These are phyloP conservation scores for Argya squamiceps DNA, from an alignment of 2,797 vertebrate species.

Conservation along the genomic window DNA sequence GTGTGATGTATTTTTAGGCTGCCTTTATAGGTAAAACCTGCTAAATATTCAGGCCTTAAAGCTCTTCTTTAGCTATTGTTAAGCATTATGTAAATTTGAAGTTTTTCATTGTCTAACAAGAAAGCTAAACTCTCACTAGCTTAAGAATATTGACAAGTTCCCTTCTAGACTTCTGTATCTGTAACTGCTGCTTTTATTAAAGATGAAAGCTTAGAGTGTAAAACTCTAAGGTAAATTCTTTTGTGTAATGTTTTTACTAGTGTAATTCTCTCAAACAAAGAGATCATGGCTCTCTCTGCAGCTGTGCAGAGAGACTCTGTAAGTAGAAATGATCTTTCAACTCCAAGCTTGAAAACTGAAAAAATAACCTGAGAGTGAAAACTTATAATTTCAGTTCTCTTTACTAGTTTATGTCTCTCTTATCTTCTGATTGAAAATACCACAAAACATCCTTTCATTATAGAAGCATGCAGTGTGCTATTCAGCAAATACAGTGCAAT, in stretches of 20 bases:
- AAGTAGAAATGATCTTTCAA: not conserved
- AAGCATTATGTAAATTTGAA: not conserved
- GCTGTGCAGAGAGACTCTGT: not conserved
- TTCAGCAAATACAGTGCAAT: slow-evolving; percentile 20
- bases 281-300: not conserved
- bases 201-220: not conserved
- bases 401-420: not conserved
- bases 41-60: not conserved
- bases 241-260: not conserved
- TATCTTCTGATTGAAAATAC: not conserved
- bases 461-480: not conserved
- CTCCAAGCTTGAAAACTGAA: not conserved
- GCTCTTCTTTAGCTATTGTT: not conserved
- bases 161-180: not conserved
- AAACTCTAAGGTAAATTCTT: not conserved
- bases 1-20: not conserved
- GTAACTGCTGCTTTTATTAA: not conserved
- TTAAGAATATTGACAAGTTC: not conserved
- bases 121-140: not conserved
- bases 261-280: not conserved
- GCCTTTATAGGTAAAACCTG: not conserved
- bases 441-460: not conserved
- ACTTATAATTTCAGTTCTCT: not conserved
- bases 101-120: not conserved
- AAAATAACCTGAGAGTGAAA: not conserved